Evolutionary conservation across 2,888 invertebrate species (phyloP).

Genomic region (Scaptomyza flava): DNA sequence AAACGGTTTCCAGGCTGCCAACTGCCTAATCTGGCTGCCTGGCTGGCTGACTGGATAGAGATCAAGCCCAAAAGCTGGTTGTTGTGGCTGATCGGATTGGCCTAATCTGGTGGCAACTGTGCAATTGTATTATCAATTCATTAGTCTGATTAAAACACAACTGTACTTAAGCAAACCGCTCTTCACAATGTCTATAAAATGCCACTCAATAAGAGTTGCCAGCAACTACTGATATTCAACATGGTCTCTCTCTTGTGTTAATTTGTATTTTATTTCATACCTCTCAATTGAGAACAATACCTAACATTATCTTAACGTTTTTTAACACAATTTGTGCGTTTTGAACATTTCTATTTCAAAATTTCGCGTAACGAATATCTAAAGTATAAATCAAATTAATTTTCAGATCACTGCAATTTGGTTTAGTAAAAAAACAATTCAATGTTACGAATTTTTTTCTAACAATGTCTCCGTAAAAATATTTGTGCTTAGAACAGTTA

Average conservation of each 20-base stretch:
- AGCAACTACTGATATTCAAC: slow-evolving; percentile 4
- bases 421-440: too few relatives aligned
- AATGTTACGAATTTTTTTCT: too few relatives aligned
- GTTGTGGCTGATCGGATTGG: slow-evolving; percentile 2
- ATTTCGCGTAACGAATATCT: too few relatives aligned
- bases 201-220: slow-evolving; percentile 12
- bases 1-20: slow-evolving; percentile 63
- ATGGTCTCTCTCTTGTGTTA: neutral
- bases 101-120: slow-evolving; percentile 4
- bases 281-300: too few relatives aligned
- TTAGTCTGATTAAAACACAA: slow-evolving; percentile 33
- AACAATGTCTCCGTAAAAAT: too few relatives aligned
- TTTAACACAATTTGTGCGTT: too few relatives aligned
- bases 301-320: too few relatives aligned
- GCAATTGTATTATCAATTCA: slow-evolving; percentile 42
- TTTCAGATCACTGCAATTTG: too few relatives aligned
- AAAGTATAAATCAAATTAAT: too few relatives aligned
- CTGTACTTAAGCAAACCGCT: slow-evolving; percentile 15
- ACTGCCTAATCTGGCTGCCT: slow-evolving; percentile 4
- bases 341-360: too few relatives aligned
- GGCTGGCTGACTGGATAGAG: slow-evolving; percentile 1
- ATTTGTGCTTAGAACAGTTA: too few relatives aligned
- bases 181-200: neutral
- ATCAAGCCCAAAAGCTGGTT: neutral
- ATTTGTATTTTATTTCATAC: neutral